Base-by-base conservation (phyloP, 2,113 vertebrate species). In the Neotoma lepida region DNA sequence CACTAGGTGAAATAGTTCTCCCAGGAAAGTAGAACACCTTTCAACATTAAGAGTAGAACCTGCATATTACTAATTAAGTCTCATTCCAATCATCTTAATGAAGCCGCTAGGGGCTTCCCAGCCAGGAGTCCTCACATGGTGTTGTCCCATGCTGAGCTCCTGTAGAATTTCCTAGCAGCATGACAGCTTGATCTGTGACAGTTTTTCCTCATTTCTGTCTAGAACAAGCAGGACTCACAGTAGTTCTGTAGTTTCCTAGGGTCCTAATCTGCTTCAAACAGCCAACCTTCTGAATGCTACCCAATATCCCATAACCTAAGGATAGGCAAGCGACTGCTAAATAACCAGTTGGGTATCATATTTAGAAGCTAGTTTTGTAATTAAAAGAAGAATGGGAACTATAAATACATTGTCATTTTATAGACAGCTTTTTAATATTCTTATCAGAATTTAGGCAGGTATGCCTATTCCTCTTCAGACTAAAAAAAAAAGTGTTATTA, bases 81-180 rank as follows among this genome's bases (percentile, higher is more conserved):
- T 93, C 91, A 90, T 86, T 96, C 91, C 74, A 94, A 87, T 95
- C 93, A 95, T 86, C 63, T 74, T 97, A 96, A 88, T 96, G 68
- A 96, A 92, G 56, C 68, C 66, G 66, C 81, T 17, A 89, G 64
- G 81, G 71, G 88, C 88, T 18, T 61, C 63, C 24, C n/a, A 96
- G 71, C 73, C 49, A 80, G 61, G 66, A 89, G 93, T 91, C 66
- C 46, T 91, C 41, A 0, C 54, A 0, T 33, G 74, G 76, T 41
- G 22, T 70, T 39, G 20, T 66, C 70, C 68, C 90, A 41, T 77
- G 64, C 85, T 2, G 9, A n/a, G 88, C 30, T 92, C 95, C 77
- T 33, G 2, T 73, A 54, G n/a, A 96, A 58, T 73, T 92, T 78
- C 54, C 61, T 39, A 80, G 74, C n/a, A 89, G 46, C 35, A 2